A percentile compares a stretch with the other conserved stretches of the same genome.
These are phyloP conservation scores for Osmerus eperlanus DNA, from an alignment of 2,113 vertebrate species.

Conservation along the genomic window DNA sequence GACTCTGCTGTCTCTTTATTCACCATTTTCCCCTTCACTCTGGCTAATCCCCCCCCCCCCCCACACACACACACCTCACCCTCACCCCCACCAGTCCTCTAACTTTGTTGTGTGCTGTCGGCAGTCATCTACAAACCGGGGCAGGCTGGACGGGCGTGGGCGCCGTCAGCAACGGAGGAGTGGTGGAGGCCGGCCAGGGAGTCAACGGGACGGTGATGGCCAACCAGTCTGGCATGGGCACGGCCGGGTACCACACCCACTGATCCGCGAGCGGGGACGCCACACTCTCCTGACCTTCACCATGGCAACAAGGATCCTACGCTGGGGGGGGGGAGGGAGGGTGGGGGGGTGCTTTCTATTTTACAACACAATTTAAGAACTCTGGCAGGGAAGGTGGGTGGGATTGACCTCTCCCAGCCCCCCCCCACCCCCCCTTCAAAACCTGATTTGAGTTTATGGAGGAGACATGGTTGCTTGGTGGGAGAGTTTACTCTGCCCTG, in stretches of 20 bases:
- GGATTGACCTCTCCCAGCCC: slow-evolving; percentile 43
- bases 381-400: slow-evolving; percentile 45
- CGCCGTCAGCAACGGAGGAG: slow-evolving; percentile 53
- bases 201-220: slow-evolving; percentile 87
- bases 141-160: slow-evolving; percentile 83
- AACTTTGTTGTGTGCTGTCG: neutral
- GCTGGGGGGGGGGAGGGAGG: slow-evolving; percentile 1
- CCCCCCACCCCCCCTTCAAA: slow-evolving; percentile 13
- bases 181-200: slow-evolving; percentile 80
- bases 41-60: too few species aligned
- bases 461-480: slow-evolving; percentile 22
- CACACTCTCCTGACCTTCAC: slow-evolving; percentile 25
- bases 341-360: neutral
- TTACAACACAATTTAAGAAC: slow-evolving; percentile 16
- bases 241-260: slow-evolving; percentile 89
- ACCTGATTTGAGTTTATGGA: slow-evolving; percentile 39
- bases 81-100: neutral
- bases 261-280: slow-evolving; percentile 68
- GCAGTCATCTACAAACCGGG: slow-evolving; percentile 85
- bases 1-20: too few species aligned
- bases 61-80: neutral
- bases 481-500: slow-evolving; percentile 36
- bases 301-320: slow-evolving; percentile 3
- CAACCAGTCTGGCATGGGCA: slow-evolving; percentile 84
- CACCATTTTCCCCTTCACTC: too few species aligned